Base-by-base conservation (phyloP, 2,113 vertebrate genomes). In the Cheirogaleus medius region DNA sequence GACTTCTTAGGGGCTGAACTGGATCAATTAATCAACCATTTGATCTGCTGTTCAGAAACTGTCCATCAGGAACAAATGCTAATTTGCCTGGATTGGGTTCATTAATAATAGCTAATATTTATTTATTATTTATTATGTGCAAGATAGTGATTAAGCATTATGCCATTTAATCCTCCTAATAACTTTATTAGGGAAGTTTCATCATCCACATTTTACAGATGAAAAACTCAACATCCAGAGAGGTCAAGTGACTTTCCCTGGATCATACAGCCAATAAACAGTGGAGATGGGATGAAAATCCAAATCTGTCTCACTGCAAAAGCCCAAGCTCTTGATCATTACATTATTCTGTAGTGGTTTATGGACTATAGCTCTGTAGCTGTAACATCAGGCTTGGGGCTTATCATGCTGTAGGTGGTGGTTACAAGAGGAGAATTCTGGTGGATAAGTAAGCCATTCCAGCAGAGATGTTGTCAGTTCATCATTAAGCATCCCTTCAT, bases 141-240 rank as follows among this genome's bases (percentile, higher is more conserved):
- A 94, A 91, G 63, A 64, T 20, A 92, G 29, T 90, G n/a, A 29
- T 77, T 85, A 82, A 89, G 56, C 10, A 82, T 66, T 88, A 90
- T 15, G 8, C 58, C 52, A 77, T 82, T 42, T 76, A 69, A 69
- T 92, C 29, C 14, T 92, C 15, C 78, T 52, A 88, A 86, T 77
- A 91, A 88, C 13, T 94, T 87, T 94, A 60, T 95, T 90, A 87
- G 44, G 81, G 29, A 74, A 66, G 21, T 87, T 88, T 94, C 58
- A 89, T 81, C 37, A 78, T 83, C 68, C 42, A 60, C 27, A 76
- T 80, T 82, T 42, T 94, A 77, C 60, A 89, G 47, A 69, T 69
- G 27, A 63, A 85, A 91, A 84, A 29, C 20, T 82, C 15, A 89
- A 76, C 71, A 23, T 82, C 58, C 69, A 69, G 42, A n/a, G 49